phyloP scores from a whole-genome alignment of 1,140 invertebrate species.

The Pseudomyrmex concolor region DNA sequence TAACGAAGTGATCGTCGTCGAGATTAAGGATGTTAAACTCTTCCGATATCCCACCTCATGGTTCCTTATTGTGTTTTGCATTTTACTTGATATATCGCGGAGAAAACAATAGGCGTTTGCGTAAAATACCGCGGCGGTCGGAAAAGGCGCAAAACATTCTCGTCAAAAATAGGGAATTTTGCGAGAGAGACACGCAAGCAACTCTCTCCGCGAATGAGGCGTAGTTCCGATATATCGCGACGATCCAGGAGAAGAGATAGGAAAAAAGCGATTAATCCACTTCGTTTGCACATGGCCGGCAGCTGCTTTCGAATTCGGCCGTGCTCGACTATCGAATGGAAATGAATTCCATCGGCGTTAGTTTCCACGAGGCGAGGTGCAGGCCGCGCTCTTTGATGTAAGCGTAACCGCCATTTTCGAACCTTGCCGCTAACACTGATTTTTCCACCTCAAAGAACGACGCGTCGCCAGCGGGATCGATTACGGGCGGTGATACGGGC shows the following conservation, averaged over 20 bases:
- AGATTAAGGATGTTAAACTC: background rate
- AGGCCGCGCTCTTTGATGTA: conserved; percentile 65
- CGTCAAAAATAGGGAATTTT: conserved; percentile 37
- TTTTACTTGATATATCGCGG: conserved; percentile 18
- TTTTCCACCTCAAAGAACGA: conserved; percentile 55
- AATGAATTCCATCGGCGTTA: conserved; percentile 69
- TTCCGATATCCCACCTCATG: background rate
- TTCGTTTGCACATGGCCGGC: conserved; percentile 47
- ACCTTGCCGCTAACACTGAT: conserved; percentile 44
- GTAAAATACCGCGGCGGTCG: conserved; percentile 6
- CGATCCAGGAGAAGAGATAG: background rate
- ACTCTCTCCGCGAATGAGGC: conserved; percentile 47
- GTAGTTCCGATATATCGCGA: conserved; percentile 25
- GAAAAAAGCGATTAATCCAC: conserved; percentile 54
- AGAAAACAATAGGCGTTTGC: conserved; percentile 26
- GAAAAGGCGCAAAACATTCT: conserved; percentile 18
- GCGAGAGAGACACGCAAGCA: conserved; percentile 33
- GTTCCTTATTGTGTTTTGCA: background rate
- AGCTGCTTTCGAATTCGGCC: conserved; percentile 24
- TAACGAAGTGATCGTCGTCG: background rate
- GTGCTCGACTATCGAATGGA: conserved; percentile 67
- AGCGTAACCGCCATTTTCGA: conserved; percentile 53
- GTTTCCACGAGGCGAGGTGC: conserved; percentile 31
- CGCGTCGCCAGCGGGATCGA: conserved; percentile 17
- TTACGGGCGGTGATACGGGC: background rate